phyloP scores from a whole-genome alignment of 2,888 invertebrate species.

The Deilephila elpenor region DNA sequence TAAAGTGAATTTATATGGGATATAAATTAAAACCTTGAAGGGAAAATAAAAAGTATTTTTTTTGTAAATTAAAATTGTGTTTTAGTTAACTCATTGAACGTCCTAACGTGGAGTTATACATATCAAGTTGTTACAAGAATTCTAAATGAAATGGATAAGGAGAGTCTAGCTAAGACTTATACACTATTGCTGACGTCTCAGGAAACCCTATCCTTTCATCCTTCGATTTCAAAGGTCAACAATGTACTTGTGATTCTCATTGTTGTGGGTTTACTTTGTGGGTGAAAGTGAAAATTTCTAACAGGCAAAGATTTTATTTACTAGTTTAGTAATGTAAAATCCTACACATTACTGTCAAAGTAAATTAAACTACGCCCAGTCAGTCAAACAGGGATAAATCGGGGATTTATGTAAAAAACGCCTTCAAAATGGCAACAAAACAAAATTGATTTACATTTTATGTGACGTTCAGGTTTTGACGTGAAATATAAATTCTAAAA shows the following conservation, averaged over 20 bases:
- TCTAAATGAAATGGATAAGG: neutral
- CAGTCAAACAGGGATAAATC: neutral
- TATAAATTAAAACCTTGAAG: too few species aligned
- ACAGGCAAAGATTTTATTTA: too few species aligned
- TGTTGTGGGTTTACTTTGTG: neutral
- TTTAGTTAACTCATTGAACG: too few species aligned
- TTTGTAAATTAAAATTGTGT: too few species aligned
- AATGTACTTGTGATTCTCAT: too few species aligned
- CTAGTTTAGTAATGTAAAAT: too few species aligned
- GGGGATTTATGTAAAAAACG: neutral
- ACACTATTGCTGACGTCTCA: too few species aligned
- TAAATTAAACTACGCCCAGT: neutral
- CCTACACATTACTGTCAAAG: neutral
- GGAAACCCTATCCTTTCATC: too few species aligned
- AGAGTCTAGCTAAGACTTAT: too few species aligned
- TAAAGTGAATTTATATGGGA: too few species aligned
- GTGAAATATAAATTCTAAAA: slow-evolving; percentile 3
- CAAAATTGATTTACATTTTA: neutral
- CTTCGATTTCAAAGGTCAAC: too few species aligned
- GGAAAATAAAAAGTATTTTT: too few species aligned
- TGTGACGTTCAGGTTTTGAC: neutral
- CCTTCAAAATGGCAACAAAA: neutral
- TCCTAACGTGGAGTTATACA: neutral
- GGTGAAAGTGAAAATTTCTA: neutral
- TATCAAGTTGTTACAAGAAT: neutral